Evolutionary conservation across 2,888 invertebrate genomes (phyloP).

Genomic region (Slavum lentiscoides): DNA sequence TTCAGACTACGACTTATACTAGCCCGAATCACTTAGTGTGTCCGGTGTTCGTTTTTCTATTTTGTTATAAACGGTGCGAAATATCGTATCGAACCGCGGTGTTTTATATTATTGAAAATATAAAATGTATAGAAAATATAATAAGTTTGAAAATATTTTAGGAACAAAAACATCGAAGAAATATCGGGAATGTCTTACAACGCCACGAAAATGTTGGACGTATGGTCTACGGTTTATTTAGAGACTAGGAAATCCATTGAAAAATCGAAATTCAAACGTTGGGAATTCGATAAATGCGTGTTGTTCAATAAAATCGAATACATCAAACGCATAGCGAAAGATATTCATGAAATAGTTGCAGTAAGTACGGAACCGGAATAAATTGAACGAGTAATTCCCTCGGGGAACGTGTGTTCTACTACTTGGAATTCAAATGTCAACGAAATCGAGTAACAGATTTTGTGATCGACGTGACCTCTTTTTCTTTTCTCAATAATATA

Average conservation of each 20-base stretch:
- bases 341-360: slow-evolving; percentile 68
- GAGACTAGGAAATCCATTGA: slow-evolving; percentile 83
- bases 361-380: slow-evolving; percentile 41
- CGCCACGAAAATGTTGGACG: slow-evolving; percentile 71
- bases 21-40: not conserved
- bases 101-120: too few relatives aligned
- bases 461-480: too few relatives aligned
- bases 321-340: slow-evolving; percentile 76
- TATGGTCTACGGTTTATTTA: slow-evolving; percentile 77
- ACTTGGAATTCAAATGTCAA: too few relatives aligned
- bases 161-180: slow-evolving; percentile 39
- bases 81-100: too few relatives aligned
- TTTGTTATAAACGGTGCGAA: too few relatives aligned
- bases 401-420: too few relatives aligned
- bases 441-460: too few relatives aligned
- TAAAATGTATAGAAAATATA: too few relatives aligned
- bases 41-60: too few relatives aligned
- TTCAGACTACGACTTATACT: too few relatives aligned
- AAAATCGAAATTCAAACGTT: slow-evolving; percentile 78
- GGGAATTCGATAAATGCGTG: slow-evolving; percentile 88
- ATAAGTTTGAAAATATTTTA: not conserved
- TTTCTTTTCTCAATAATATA: not conserved
- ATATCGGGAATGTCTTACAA: slow-evolving; percentile 58
- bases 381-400: too few relatives aligned
- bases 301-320: slow-evolving; percentile 86